Base-by-base conservation (phyloP, 2,888 invertebrate genomes). In the Hydriomena furcata region DNA sequence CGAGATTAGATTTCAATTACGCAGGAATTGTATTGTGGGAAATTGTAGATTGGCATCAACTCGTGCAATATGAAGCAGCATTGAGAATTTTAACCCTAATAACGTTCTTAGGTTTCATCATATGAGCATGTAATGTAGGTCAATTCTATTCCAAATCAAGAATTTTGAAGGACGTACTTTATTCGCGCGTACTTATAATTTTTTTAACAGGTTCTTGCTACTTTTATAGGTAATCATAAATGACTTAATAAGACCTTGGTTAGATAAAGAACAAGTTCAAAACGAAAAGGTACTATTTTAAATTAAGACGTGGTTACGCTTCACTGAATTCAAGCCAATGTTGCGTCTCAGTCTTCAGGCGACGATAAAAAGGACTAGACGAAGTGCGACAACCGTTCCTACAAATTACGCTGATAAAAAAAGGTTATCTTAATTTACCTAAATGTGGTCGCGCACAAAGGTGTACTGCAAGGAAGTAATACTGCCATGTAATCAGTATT, bases 331-430 rank as follows among this genome's bases (percentile, higher is more conserved):
- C 52, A 49, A 58, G 43, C 62, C 58, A 65, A 66, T 72, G 71
- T 71, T 64, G 60, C 57, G 59, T 60, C 60, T 71, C 73, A 78
- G 77, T 79, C 60, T 63, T 60, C 58, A 55, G 61, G 58, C 55
- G 68, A 66, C 73, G 52, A 64, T 68, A 61, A 58, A 52, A 56
- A 64, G 65, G 65, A 65, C 63, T 65, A 65, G 66, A 73, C 68
- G 51, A 57, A 44, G 42, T 49, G 41, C 30, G 38, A 51, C 51
- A 36, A 13, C 28, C 42, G 40, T 42, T 17, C 31, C 25, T 54
- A 44, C 50, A 51, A 30, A 52, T 41, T 32, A 28, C 8, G 17
- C 48, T 41, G 63, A 68, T 71, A 66, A 64, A 50, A 48, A 58
- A 60, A 67, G 45, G 45, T 66, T 70, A 71, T 69, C 61, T 48